Percentiles rank a stretch among this genome's conserved stretches.
phyloP scores from a whole-genome alignment of 2,797 vertebrate species.

The Gambusia yucatana region DNA sequence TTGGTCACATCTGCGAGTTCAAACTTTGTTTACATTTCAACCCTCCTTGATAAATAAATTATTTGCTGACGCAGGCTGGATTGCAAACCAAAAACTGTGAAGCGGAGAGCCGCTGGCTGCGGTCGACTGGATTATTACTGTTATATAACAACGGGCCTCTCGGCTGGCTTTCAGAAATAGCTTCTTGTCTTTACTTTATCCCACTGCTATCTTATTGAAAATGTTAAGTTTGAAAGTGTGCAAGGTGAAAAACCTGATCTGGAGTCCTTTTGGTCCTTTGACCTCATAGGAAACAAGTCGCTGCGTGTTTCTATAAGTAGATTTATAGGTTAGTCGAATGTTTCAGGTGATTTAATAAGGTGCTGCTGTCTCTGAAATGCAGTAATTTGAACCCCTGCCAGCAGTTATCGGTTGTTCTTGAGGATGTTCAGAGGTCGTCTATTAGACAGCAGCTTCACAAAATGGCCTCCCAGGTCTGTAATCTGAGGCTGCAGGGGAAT shows the following conservation, averaged over 20 bases:
- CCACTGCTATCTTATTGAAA: background rate
- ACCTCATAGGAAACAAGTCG: background rate
- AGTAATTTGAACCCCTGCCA: background rate
- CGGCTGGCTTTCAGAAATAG: background rate
- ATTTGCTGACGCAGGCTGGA: constrained; percentile 2
- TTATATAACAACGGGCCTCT: constrained; percentile 58
- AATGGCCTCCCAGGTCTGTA: background rate
- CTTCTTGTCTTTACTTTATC: background rate
- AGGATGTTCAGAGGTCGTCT: background rate
- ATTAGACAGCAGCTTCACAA: background rate
- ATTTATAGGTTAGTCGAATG: background rate
- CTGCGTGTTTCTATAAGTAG: background rate
- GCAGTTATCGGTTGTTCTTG: background rate
- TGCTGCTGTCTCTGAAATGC: background rate
- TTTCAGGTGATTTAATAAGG: background rate
- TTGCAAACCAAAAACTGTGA: constrained; percentile 4
- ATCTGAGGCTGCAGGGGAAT: no score
- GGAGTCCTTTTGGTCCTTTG: no score
- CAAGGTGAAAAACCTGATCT: background rate
- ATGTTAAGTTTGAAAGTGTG: background rate
- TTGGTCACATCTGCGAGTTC: constrained; percentile 17
- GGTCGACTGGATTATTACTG: constrained; percentile 33
- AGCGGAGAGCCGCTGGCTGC: constrained; percentile 25
- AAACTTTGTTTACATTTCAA: constrained; percentile 18
- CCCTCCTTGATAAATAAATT: background rate